Conservation (phyloP, 2,113 vertebrate species). For the Antechinus flavipes region DNA sequence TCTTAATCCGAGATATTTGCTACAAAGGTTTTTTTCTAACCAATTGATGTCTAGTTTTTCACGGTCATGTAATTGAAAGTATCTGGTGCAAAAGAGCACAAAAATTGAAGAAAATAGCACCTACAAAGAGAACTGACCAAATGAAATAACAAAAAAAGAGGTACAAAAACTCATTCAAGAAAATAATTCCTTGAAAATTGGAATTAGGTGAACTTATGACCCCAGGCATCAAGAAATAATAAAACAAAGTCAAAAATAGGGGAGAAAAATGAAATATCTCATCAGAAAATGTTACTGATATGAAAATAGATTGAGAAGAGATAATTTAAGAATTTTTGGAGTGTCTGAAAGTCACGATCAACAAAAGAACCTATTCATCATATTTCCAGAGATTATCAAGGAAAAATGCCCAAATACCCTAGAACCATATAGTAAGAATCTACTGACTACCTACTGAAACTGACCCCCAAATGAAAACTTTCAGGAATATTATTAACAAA, state of each 20-base stretch:
- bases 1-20: not conserved
- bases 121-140: not conserved
- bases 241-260: not conserved
- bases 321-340: not conserved
- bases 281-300: not conserved
- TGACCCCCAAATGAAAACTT: not conserved
- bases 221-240: not conserved
- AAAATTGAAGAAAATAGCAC: not conserved
- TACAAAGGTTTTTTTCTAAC: not conserved
- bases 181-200: not conserved
- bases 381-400: not conserved
- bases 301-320: not conserved
- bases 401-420: not conserved
- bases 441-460: not conserved
- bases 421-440: not conserved
- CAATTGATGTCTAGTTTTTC: not conserved
- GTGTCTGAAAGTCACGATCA: not conserved
- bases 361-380: not conserved
- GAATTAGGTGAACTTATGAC: not conserved
- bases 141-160: not conserved
- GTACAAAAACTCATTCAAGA: not conserved
- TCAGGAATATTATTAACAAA: not conserved
- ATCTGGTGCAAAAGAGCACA: not conserved
- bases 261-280: not conserved
- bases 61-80: not conserved